Evolutionary conservation across 2,888 invertebrate species (phyloP), one percentile per base, ranked within the genome.

Genomic region (Agrochola lota): DNA sequence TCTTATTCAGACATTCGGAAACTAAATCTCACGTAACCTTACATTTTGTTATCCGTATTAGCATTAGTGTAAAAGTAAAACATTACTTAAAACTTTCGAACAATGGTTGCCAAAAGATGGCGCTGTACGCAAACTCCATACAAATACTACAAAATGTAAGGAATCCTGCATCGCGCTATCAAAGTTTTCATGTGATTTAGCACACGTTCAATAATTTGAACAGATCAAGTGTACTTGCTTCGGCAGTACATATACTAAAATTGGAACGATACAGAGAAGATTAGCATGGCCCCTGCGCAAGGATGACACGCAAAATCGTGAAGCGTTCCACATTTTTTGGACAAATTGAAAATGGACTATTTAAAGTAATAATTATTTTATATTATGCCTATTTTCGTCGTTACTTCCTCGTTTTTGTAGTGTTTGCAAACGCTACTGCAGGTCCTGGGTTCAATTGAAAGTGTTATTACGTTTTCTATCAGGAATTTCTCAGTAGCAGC

Each of bases 291-390:
- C 92, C 92, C 93, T 93, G 93, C 92, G 92, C 93, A 93, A 93
- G 92, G 92, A 93, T 93, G 92, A 93, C 92, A 92, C 91, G 92
- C 91, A 92, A 92, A 92, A 92, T 92, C 91, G 92, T 92, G 92
- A 92, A 92, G 91, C 91, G 91, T 91, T 91, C 90, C 90, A 92
- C 91, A 91, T 91, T 92, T 91, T 91, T 89, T 91, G 86, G 17
- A 83, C 15, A 71, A 26, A 40, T 80, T 77, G 0, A 11, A 17
- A 49, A 49, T 6, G 4, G 40, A 40, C 40, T 40, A 40, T 40
- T 30, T 30, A 30, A 30, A 30, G 30, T 30, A 30, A 30, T 30
- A 2, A 30, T 30, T 30, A 30, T 30, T 30, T 30, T 30, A 30
- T 30, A 30, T 30, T 2, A 30, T 30, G 30, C 3, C 30, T 30